Conservation (phyloP, 2,797 vertebrate species). For the Epinephelus coioides region DNA sequence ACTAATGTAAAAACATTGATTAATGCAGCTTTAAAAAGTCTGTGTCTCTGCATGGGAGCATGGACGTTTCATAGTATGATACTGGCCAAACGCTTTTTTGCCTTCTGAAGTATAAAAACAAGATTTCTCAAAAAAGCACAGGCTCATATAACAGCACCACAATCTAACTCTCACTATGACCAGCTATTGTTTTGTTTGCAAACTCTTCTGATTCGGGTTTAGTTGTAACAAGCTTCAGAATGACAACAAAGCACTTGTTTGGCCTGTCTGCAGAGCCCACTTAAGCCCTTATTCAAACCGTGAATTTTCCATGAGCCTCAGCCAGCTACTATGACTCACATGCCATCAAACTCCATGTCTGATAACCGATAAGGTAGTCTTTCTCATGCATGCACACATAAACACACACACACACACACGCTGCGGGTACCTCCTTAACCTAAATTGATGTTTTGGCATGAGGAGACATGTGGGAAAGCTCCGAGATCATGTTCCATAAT, state of each 20-base stretch:
- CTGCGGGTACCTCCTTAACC: conserved; percentile 49
- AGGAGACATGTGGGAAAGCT: conserved; percentile 37
- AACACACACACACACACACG: conserved; percentile 18
- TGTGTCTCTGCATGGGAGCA: background rate
- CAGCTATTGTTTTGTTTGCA: conserved; percentile 12
- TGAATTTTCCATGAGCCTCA: conserved; percentile 72
- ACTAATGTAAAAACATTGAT: background rate
- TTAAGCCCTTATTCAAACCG: conserved; percentile 62
- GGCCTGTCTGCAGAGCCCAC: conserved; percentile 44
- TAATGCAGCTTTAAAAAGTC: background rate
- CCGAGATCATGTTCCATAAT: conserved; percentile 56
- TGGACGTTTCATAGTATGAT: background rate
- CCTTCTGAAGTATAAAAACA: background rate
- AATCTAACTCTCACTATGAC: background rate
- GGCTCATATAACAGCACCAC: background rate
- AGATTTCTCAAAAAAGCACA: background rate
- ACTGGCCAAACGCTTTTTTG: background rate
- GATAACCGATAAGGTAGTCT: conserved; percentile 65
- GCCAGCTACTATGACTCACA: conserved; percentile 66
- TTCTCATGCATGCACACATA: conserved; percentile 15
- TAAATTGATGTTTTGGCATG: conserved; percentile 67
- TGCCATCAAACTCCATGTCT: conserved; percentile 69
- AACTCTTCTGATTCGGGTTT: conserved; percentile 24
- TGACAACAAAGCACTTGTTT: conserved; percentile 66
- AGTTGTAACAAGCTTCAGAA: conserved; percentile 53